Conservation (phyloP, 2,888 invertebrate species). For the Lasioglossum villosulum region DNA sequence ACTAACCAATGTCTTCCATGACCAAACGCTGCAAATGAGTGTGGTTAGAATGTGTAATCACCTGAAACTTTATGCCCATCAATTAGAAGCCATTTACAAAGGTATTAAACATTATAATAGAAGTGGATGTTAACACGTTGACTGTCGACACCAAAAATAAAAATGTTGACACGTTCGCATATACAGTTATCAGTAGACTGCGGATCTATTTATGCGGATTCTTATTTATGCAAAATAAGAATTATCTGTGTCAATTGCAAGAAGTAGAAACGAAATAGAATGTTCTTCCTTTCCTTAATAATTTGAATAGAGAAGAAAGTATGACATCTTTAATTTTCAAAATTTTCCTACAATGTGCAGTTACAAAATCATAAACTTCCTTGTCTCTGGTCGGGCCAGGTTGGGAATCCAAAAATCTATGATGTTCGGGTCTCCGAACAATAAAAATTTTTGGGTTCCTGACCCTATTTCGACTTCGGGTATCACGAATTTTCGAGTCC, state of each 20-base stretch:
- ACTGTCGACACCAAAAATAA: neutral
- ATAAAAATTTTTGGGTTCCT: no score
- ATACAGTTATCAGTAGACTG: neutral
- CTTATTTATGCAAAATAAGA: no score
- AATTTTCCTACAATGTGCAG: neutral
- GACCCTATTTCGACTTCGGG: no score
- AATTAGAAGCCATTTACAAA: conserved; percentile 93
- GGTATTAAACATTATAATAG: conserved; percentile 74
- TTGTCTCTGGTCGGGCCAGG: neutral
- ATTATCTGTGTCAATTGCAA: no score
- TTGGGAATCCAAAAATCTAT: no score
- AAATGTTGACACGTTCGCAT: neutral
- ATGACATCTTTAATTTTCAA: no score
- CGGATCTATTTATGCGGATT: no score
- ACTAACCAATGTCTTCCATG: conserved; percentile 91
- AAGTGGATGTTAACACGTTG: neutral
- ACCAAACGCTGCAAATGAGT: conserved; percentile 89
- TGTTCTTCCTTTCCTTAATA: no score
- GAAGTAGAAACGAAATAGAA: no score
- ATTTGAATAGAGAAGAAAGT: no score
- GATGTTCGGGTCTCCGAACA: no score
- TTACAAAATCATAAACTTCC: neutral
- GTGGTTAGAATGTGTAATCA: conserved; percentile 92
- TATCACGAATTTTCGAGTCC: no score
- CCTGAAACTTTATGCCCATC: conserved; percentile 90